A percentile compares a stretch with the other conserved stretches of the same genome.
phyloP scores from a whole-genome alignment of 2,797 vertebrate species.

The Pempheris klunzingeri region DNA sequence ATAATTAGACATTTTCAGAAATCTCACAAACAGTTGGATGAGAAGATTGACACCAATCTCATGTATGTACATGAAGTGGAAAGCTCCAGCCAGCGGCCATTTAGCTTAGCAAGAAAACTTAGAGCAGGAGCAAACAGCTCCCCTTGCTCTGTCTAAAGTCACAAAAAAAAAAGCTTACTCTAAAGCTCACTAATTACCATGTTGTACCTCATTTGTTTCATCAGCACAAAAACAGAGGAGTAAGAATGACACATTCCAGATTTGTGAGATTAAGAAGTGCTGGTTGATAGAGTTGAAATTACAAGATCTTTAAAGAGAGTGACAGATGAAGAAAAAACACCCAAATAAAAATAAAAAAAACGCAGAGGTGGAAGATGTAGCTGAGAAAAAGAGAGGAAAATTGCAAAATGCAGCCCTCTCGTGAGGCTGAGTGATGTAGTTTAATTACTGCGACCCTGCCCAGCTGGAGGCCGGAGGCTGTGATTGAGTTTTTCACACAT shows the following conservation, averaged over 20 bases:
- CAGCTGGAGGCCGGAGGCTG: constrained; percentile 68
- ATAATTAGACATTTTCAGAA: background rate
- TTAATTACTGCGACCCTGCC: constrained; percentile 76
- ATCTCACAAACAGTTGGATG: background rate
- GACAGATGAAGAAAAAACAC: no score
- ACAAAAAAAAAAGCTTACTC: background rate
- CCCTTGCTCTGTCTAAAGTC: background rate
- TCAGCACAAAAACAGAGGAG: background rate
- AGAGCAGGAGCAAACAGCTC: background rate
- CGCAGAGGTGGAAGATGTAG: background rate
- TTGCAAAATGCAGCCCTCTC: constrained; percentile 33
- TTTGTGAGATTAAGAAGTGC: background rate
- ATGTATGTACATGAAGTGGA: background rate
- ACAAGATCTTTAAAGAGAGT: background rate
- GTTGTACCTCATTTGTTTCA: background rate
- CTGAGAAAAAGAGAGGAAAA: constrained; percentile 3
- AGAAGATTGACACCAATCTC: background rate
- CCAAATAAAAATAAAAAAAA: background rate
- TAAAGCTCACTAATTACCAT: background rate
- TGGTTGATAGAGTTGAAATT: no score
- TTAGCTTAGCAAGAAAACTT: background rate
- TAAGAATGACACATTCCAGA: background rate
- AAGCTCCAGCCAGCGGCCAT: background rate
- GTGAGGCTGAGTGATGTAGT: constrained; percentile 60
- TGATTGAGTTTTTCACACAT: constrained; percentile 83